phyloP scores from a whole-genome alignment of 92 coral and sea anemone species.

The Umimayanthus kanabou region DNA sequence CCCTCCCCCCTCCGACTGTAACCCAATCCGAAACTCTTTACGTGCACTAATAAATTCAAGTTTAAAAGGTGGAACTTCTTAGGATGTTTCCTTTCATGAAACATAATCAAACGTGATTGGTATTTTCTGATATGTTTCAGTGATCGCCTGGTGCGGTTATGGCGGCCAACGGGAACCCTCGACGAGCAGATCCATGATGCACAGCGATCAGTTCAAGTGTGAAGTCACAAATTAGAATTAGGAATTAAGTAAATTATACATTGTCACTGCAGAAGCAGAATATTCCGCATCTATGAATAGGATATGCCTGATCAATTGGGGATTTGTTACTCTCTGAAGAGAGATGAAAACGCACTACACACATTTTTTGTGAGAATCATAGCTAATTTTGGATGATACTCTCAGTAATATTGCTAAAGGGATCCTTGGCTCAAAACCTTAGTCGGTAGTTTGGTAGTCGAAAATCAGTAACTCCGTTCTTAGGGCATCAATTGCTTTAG shows the following conservation, averaged over 20 bases:
- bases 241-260: not conserved
- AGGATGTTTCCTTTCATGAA: not conserved
- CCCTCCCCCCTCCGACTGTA: too few relatives aligned
- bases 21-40: not conserved
- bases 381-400: too few relatives aligned
- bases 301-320: too few relatives aligned
- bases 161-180: conserved; percentile 93
- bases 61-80: not conserved
- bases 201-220: conserved; percentile 69
- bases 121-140: conserved; percentile 55
- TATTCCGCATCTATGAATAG: not conserved
- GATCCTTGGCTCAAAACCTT: too few relatives aligned
- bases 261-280: not conserved
- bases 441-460: too few relatives aligned
- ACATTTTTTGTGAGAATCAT: too few relatives aligned
- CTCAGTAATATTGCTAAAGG: too few relatives aligned
- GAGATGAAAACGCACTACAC: too few relatives aligned
- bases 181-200: conserved; percentile 83
- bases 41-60: not conserved
- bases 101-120: not conserved
- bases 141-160: conserved; percentile 96
- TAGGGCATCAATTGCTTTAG: too few relatives aligned
- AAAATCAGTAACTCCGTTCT: too few relatives aligned
- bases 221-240: not conserved
- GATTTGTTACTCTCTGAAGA: too few relatives aligned